phyloP scores from a whole-genome alignment of 2,797 vertebrate species.

The Pseudomugil gertrudae region DNA sequence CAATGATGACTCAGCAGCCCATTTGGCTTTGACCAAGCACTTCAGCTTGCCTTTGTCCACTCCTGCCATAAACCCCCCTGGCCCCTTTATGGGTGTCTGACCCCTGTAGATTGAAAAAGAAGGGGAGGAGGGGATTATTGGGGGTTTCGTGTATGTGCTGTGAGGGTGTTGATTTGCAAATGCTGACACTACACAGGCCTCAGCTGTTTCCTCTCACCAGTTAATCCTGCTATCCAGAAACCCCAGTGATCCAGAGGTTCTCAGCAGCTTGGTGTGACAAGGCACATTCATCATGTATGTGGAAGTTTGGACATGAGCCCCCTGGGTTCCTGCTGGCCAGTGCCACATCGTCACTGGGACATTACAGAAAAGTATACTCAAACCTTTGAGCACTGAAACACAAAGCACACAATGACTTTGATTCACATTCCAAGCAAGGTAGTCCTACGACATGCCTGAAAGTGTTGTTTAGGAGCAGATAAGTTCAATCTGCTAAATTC shows the following conservation, averaged over 20 bases:
- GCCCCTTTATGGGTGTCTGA: slow-evolving; percentile 74
- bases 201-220: slow-evolving; percentile 81
- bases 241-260: slow-evolving; percentile 66
- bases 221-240: slow-evolving; percentile 77
- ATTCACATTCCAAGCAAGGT: slow-evolving; percentile 49
- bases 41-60: slow-evolving; percentile 65
- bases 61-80: slow-evolving; percentile 29
- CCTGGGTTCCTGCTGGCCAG: slow-evolving; percentile 38
- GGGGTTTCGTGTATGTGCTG: slow-evolving; percentile 42
- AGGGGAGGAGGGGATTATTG: slow-evolving; percentile 66
- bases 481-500: not conserved
- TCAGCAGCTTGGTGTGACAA: slow-evolving; percentile 58
- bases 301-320: slow-evolving; percentile 41
- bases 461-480: slow-evolving; percentile 5
- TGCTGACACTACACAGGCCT: slow-evolving; percentile 79
- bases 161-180: slow-evolving; percentile 73
- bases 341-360: slow-evolving; percentile 74
- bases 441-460: slow-evolving; percentile 10
- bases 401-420: slow-evolving; percentile 15
- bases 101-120: slow-evolving; percentile 60
- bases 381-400: slow-evolving; percentile 17
- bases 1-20: slow-evolving; percentile 76
- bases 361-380: slow-evolving; percentile 64
- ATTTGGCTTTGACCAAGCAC: slow-evolving; percentile 71
- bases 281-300: slow-evolving; percentile 51